Evolutionary conservation across 2,888 invertebrate genomes (phyloP), one percentile per base, ranked within the genome.

Genomic region (Xanthorhoe designata): DNA sequence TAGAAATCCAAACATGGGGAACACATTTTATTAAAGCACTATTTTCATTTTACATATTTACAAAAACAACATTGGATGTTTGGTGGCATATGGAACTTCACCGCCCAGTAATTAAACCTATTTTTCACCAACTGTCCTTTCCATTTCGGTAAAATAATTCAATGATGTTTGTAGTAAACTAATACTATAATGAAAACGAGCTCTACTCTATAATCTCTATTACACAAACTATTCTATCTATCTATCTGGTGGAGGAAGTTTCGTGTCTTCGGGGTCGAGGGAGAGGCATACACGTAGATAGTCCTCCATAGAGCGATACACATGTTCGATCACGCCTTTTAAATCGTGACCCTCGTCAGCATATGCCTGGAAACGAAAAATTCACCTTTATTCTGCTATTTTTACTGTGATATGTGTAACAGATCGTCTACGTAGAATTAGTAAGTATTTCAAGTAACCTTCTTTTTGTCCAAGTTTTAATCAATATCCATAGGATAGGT

Each of bases 271-370:
- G 68, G 96, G 96, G 93, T 97, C 97, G 90, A 98, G 95, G 88
- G 96, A 96, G 94, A 97, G 96, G 95, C 98, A 98, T 94, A 97
- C 96, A 88, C 96, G 95, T 88, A 98, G 96, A 94, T 96, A 98
- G 92, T 98, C 96, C 94, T 98, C 98, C 97, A 98, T 98, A 78
- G 98, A 98, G 82, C 96, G 95, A 92, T 98, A 98, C 76, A 98
- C 96, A 94, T 98, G 98, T 87, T 97, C 97, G 81, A 97, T 95
- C 71, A 98, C 98, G 65, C 98, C 98, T 76, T 94, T 94, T 71
- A 98, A 92, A 77, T 96, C 95, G 90, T 98, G 98, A 70, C 97
- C 97, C 92, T 98, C 98, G 87, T 98, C 98, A 58, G 98, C 97
- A 87, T 98, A 98, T 75, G 97, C 97, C 98, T 98, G 94, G 18